Evolutionary conservation across 2,113 vertebrate genomes (phyloP).

Genomic region (Aspidoscelis tigris): DNA sequence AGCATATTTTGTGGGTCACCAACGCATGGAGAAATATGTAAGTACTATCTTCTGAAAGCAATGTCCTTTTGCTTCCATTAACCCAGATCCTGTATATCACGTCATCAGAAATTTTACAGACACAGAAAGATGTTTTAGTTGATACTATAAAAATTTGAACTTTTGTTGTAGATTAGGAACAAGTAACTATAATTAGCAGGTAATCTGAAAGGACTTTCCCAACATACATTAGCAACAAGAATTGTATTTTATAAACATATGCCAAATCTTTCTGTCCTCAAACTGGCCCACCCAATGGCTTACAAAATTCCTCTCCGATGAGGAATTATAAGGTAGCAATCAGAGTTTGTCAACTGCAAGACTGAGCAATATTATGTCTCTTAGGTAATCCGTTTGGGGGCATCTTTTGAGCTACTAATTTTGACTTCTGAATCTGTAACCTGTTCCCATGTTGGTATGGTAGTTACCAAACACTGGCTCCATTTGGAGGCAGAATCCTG

Average conservation of each 20-base stretch:
- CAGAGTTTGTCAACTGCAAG: not conserved
- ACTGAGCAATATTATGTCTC: no score
- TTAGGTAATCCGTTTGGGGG: no score
- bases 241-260: not conserved
- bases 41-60: not conserved
- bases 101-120: not conserved
- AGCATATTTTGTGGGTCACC: not conserved
- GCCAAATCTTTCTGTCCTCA: no score
- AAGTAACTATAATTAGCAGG: not conserved
- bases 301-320: not conserved
- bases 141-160: not conserved
- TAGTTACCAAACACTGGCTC: not conserved
- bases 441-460: not conserved
- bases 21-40: not conserved
- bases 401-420: not conserved
- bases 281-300: no score
- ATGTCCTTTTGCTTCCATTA: not conserved
- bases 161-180: no score
- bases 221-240: not conserved
- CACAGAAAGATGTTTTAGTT: not conserved
- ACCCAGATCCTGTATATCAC: not conserved
- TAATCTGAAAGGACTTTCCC: not conserved
- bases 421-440: no score
- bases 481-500: not conserved
- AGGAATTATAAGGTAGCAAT: not conserved